Evolutionary conservation across 23 tunicate species (phyloP), one percentile per base, ranked within the genome.

Genomic region (Diplosoma virens): DNA sequence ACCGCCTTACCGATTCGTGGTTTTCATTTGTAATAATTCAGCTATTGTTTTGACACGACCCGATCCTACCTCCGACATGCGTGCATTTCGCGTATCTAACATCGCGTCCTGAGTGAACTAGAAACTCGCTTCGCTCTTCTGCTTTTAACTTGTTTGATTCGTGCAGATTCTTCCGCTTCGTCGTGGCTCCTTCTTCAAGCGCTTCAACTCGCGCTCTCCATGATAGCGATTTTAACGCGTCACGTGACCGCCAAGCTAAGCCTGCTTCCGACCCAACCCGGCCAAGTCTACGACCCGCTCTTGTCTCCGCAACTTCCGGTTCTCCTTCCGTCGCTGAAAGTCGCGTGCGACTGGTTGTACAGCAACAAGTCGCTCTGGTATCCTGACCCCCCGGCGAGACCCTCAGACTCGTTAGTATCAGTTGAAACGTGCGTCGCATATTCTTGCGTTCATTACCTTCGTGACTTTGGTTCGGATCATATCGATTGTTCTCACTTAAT

Each of bases 271-370:
- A 1, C 52, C 22, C 22, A 37, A 32, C 23, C 71, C 9, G 34
- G 50, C 3, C 66, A 28, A 30, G 46, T 31, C 20, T 68, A 36
- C 45, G 87, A 80, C 65, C 82, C 83, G 2, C 54, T 48, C 25
- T 24, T 25, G 3, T 78, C 34, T 1, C 31, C 22, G 7, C 78
- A 82, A 24, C 37, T 82, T 0, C 1, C 41, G 32, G 36, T 70
- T 17, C 25, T 89, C 3, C 60, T 89, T 2, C 96, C 96, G 3
- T 32, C 88, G 1, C 53, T 85, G 36, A 92, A 92, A 53, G 30
- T 92, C 1, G 41, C 77, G 18, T 92, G 48, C 58, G 97, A 92
- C 47, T 92, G 97, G 97, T 53, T 92, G 87, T 85, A 73, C 66
- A 35, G 82, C 71, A 85, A 85, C 41, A 64, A 67, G 33, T 32